Base-by-base conservation (phyloP, 2,113 vertebrate genomes). In the Axis porcinus region DNA sequence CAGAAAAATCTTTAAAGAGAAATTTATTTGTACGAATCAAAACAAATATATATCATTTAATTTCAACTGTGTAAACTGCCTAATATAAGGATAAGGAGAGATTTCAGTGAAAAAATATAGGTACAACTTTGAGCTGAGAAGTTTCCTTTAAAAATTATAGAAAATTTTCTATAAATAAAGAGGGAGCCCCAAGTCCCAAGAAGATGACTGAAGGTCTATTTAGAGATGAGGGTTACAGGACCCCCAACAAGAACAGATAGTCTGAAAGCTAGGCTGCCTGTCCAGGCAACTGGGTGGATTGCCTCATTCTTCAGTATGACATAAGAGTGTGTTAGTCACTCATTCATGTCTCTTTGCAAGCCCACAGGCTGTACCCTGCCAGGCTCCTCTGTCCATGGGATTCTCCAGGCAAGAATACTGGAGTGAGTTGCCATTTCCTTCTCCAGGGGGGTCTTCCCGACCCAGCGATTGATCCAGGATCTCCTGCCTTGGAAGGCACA, bases 31-130 rank as follows among this genome's bases (percentile, higher is more conserved):
- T 54, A 43, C 30, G 47, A 45, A 70, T 84, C 50, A 78, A 90
- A 64, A 25, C 11, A 6, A 64, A 81, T 25, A 36, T 6, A 15
- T 52, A 43, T 7, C 52, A 19, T 19, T 60, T 83, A 55, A 40
- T 5, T 90, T 96, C 28, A 86, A 13, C 54, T 62, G 9, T 36
- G 25, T 40, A 43, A 70, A 58, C 7, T 84, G 40, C 10, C 25
- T 54, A 40, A 58, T 78, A 27, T 5, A 79, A 58, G 28, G 11
- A 21, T 6, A 89, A 6, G 33, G 43, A 78, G 40, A 0, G 74
- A 64, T 87, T 76, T 84, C n/a, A 82, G 50, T 74, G n/a, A 62
- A 45, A 55, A 83, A 64, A 57, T 74, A 33, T 58, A 79, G 23
- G 13, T 67, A 12, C 58, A 67, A 82, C 82, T 86, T 93, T 25